Evolutionary conservation across 2,113 vertebrate species (phyloP).

Genomic region (Brachypteracias leptosomus): DNA sequence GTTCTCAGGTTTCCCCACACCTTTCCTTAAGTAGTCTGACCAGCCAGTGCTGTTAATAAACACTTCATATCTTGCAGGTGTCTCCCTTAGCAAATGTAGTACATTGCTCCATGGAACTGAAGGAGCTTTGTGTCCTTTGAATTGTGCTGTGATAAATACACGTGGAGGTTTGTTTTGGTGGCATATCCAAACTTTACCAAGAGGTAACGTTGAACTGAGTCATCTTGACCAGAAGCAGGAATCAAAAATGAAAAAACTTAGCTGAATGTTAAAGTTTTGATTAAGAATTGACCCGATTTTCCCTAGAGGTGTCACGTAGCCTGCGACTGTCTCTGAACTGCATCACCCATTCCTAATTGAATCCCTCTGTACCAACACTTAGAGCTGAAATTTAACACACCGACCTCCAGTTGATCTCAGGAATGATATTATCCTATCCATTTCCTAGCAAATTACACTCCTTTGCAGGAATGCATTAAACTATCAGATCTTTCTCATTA

Average conservation of each 20-base stretch:
- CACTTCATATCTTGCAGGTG: background rate
- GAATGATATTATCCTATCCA: slow-evolving; percentile 11
- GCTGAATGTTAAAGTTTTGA: background rate
- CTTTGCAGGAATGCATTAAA: slow-evolving; percentile 46
- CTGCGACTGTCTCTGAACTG: background rate
- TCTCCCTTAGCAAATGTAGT: background rate
- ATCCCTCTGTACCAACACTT: background rate
- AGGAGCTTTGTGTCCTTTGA: background rate
- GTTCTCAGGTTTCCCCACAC: background rate
- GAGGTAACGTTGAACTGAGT: background rate
- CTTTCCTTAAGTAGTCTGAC: background rate
- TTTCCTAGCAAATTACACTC: slow-evolving; percentile 5
- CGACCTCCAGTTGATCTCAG: background rate
- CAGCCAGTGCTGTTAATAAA: background rate
- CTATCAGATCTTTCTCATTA: slow-evolving; percentile 23
- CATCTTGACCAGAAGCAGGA: background rate
- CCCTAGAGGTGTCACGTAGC: background rate
- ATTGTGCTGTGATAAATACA: background rate
- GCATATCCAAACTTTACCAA: background rate
- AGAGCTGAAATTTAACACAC: background rate
- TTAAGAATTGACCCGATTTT: background rate
- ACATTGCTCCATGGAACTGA: background rate
- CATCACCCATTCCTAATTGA: background rate
- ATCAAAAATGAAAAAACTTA: background rate
- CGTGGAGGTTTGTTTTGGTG: background rate